Conservation (phyloP, 2,888 invertebrate genomes). For the Lasioglossum marginatum region DNA sequence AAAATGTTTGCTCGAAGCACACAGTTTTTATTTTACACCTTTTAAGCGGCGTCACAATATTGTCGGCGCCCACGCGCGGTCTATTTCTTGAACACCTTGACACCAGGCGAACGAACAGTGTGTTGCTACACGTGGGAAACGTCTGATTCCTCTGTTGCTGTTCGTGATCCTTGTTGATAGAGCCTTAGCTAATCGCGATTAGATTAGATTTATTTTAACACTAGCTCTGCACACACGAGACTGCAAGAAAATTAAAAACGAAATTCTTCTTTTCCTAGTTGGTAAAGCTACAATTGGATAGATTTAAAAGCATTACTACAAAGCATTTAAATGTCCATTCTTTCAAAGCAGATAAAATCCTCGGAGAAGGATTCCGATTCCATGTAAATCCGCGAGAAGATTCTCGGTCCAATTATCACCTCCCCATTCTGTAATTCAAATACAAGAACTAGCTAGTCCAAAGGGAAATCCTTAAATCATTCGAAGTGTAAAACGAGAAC, state of each 20-base stretch:
- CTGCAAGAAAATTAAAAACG: neutral
- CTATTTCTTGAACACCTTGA: conserved; percentile 26
- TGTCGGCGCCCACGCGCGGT: conserved; percentile 42
- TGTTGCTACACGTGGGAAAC: neutral
- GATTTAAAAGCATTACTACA: neutral
- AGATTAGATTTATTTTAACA: neutral
- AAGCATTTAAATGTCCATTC: neutral
- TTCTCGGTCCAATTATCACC: conserved; percentile 1
- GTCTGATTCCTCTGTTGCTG: neutral
- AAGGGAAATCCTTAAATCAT: neutral
- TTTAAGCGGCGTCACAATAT: conserved; percentile 59
- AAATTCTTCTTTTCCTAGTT: neutral
- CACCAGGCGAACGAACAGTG: neutral
- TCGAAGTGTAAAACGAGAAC: neutral
- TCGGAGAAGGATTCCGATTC: neutral
- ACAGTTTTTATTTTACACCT: conserved; percentile 66
- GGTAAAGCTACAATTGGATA: neutral
- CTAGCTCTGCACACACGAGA: neutral
- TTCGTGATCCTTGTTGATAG: neutral
- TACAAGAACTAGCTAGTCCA: neutral
- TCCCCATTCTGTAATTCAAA: neutral
- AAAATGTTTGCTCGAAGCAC: conserved; percentile 65
- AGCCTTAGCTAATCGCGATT: neutral
- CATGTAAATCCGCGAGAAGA: neutral
- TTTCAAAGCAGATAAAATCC: neutral